Base-by-base conservation (phyloP, 1,140 invertebrate species). In the Trachymyrmex septentrionalis region DNA sequence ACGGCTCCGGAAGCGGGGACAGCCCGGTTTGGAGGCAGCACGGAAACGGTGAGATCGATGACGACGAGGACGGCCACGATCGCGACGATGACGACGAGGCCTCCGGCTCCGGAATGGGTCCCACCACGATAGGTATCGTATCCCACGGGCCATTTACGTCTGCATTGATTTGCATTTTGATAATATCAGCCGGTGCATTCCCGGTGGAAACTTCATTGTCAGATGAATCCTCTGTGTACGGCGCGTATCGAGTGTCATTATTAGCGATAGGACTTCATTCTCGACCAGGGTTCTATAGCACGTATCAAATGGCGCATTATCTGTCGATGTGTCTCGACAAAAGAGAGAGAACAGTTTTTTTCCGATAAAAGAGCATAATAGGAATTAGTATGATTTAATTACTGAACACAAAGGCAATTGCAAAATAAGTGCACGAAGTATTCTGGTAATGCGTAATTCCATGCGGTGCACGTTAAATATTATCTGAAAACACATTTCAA, bases 31-130 rank as follows among this genome's bases (percentile, higher is more conserved):
- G 92, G 92, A 72, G 92, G 92, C 88, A 93, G 90, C 81, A 84
- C 82, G 87, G 73, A 24, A 87, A 87, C 55, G 82, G 85, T 27
- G 88, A 91, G 55, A 92, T 92, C 38, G 87, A 89, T 59, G 92
- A 92, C 71, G 92, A 93, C 57, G 92, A 92, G 44, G 93, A 95
- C 44, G 92, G 89, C 14, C 73, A 81, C 21, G 90, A 91, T 6
- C 90, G 89, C 55, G 93, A 91, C 24, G 93, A 93, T 24, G 93
- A 93, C 34, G 92, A 90, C 30, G 94, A 95, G 27, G 95, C 91
- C 7, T 95, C 95, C 7, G 95, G 95, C 34, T 96, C 95, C 10
- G 95, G 95, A 85, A 88, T 84, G 88, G 94, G 94, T 72, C 92
- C 94, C 1, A 87, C 76, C 1, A 86, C 87, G 34, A 72, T 75